Evolutionary conservation across 2,888 invertebrate genomes (phyloP).

Genomic region (Trichacis sp.): DNA sequence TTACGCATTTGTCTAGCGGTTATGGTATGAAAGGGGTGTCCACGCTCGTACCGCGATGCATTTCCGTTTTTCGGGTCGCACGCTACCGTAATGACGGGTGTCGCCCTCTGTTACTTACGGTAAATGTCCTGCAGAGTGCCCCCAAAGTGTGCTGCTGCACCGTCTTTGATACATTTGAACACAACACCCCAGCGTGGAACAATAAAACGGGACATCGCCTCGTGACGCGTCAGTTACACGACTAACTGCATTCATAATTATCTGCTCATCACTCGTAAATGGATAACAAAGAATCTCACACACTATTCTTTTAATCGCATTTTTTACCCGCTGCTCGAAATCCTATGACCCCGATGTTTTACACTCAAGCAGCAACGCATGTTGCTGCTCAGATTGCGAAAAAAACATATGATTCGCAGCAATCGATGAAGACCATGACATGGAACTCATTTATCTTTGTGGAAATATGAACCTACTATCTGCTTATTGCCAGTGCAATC

Average conservation of each 20-base stretch:
- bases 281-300: too few species aligned
- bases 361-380: too few species aligned
- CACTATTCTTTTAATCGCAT: constrained; percentile 35
- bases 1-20: constrained; percentile 34
- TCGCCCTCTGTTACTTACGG: constrained; percentile 30
- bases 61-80: constrained; percentile 43
- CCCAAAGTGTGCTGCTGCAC: constrained; percentile 19
- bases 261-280: constrained; percentile 27
- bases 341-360: constrained; percentile 27
- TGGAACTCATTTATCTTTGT: too few species aligned
- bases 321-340: constrained; percentile 14
- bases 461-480: too few species aligned
- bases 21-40: constrained; percentile 41
- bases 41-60: constrained; percentile 26
- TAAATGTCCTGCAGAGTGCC: constrained; percentile 10
- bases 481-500: too few species aligned
- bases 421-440: too few species aligned
- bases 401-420: too few species aligned
- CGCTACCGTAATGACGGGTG: constrained; percentile 47
- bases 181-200: background rate
- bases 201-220: constrained; percentile 14
- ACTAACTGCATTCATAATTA: constrained; percentile 38
- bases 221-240: constrained; percentile 28
- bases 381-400: too few species aligned
- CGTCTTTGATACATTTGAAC: too few species aligned